Evolutionary conservation across 2,888 invertebrate species (phyloP).

Genomic region (Acanthosepion pharaonis): DNA sequence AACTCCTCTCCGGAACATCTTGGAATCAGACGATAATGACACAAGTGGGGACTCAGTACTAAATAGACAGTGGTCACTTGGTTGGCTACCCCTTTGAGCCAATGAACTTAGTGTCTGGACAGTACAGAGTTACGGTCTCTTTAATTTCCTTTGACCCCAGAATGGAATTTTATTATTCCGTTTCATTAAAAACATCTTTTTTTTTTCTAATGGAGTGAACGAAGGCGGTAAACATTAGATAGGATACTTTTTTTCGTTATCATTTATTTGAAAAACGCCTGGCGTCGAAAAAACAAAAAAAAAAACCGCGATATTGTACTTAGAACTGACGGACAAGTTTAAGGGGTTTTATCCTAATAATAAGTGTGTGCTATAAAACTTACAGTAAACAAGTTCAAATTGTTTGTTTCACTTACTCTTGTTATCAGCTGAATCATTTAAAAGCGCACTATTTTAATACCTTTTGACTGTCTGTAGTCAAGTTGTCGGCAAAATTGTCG

Average conservation of each 20-base stretch:
- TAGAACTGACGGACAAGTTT: neutral
- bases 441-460: neutral
- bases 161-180: neutral
- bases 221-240: neutral
- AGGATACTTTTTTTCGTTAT: neutral
- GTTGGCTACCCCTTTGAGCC: neutral
- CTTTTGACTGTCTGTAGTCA: neutral
- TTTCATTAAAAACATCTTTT: conserved; percentile 33
- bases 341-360: neutral
- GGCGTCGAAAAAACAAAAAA: neutral
- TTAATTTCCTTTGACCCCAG: neutral
- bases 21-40: neutral
- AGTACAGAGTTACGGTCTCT: neutral
- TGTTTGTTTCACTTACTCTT: neutral
- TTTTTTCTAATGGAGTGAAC: neutral
- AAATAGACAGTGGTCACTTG: neutral
- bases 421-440: neutral
- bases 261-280: neutral
- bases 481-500: neutral
- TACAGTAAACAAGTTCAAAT: neutral
- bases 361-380: neutral
- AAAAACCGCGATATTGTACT: neutral
- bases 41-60: neutral
- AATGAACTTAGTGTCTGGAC: neutral
- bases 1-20: neutral